A percentile compares a stretch with the other conserved stretches of the same genome.
Evolutionary conservation across 2,113 vertebrate species (phyloP).

Genomic region (Alexandromys fortis): DNA sequence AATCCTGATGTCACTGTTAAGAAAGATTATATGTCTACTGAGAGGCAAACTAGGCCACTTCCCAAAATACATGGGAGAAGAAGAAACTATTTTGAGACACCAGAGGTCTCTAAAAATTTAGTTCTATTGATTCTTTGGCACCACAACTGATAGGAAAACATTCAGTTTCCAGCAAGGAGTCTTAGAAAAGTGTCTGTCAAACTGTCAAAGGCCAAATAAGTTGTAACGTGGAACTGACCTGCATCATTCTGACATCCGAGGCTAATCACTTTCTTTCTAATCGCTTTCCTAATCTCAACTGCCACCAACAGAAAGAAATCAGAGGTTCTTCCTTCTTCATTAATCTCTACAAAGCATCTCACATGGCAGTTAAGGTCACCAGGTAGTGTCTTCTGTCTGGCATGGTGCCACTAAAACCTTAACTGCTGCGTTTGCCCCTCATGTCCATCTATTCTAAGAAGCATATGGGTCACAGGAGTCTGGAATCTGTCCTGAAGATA

Average conservation of each 20-base stretch:
- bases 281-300: background rate
- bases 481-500: background rate
- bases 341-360: background rate
- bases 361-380: background rate
- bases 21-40: background rate
- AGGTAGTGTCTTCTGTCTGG: background rate
- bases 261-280: background rate
- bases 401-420: background rate
- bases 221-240: too few relatives aligned
- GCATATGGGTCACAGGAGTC: background rate
- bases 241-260: background rate
- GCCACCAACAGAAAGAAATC: background rate
- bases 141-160: background rate
- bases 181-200: background rate
- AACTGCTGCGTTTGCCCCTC: background rate
- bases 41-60: background rate
- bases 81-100: background rate
- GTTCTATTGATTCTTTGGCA: background rate
- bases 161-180: background rate
- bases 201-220: background rate
- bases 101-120: background rate
- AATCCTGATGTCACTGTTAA: background rate
- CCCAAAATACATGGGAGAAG: background rate
- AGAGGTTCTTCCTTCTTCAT: background rate
- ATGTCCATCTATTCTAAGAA: background rate